Evolutionary conservation across 2,797 vertebrate genomes (phyloP).

Genomic region (Molossus alvarezi): DNA sequence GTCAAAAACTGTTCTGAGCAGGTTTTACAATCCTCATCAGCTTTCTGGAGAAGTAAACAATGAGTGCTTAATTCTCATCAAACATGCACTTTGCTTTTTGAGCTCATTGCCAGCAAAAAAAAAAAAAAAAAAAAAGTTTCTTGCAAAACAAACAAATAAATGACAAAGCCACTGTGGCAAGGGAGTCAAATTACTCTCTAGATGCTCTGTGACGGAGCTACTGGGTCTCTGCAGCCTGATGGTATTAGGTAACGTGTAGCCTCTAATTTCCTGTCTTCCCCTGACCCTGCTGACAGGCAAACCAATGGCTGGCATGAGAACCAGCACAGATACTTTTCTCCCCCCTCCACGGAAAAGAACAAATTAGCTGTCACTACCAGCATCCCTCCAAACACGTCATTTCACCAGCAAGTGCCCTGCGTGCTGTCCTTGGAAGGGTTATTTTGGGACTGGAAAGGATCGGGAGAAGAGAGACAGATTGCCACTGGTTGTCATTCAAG

Average conservation of each 20-base stretch:
- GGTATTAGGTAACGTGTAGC: not conserved
- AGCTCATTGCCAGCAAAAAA: not conserved
- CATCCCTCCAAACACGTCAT: not conserved
- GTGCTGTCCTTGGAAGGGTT: not conserved
- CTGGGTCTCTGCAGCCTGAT: not conserved
- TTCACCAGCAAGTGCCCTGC: not conserved
- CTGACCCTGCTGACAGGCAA: not conserved
- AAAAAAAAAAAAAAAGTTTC: not conserved
- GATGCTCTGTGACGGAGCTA: rapidly evolving
- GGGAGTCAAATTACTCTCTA: not conserved
- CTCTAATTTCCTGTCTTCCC: not conserved
- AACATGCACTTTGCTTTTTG: not conserved
- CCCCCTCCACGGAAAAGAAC: not conserved
- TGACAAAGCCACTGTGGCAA: not conserved
- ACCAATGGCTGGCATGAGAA: not conserved
- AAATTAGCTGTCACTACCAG: not conserved
- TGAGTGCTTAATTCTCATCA: not conserved
- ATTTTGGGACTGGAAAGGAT: not conserved
- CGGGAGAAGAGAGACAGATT: not conserved
- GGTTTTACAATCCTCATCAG: not conserved
- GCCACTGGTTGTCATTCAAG: not conserved
- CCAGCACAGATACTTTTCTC: not conserved
- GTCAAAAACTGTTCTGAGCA: not conserved
- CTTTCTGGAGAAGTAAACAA: not conserved
- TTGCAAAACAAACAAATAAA: not conserved